A percentile compares a stretch with the other conserved stretches of the same genome.
Evolutionary conservation across 2,888 invertebrate genomes (phyloP).

Genomic region (Gisinianus flammeolus): DNA sequence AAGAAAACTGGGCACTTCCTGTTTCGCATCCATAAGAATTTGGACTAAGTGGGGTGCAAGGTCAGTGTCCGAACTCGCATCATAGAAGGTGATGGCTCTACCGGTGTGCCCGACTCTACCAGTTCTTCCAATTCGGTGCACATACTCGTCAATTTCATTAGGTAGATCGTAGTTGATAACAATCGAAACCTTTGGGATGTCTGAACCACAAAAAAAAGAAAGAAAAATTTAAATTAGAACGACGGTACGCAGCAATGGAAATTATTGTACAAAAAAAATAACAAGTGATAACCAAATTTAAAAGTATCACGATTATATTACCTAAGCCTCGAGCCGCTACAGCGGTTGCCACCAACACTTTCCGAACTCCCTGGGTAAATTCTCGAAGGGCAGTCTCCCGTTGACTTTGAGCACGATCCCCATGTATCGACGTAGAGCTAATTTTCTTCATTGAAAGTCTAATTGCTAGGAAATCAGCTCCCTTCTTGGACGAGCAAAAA

Average conservation of each 20-base stretch:
- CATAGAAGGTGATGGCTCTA: slow-evolving; percentile 66
- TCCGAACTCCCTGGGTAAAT: slow-evolving; percentile 78
- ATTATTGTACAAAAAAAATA: slow-evolving; percentile 3
- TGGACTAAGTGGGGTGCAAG: slow-evolving; percentile 72
- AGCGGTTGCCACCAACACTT: slow-evolving; percentile 90
- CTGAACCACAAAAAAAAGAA: slow-evolving; percentile 62
- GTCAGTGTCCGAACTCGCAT: slow-evolving; percentile 68
- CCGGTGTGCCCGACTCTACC: slow-evolving; percentile 65
- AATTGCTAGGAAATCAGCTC: slow-evolving; percentile 3
- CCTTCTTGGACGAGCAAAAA: slow-evolving; percentile 79
- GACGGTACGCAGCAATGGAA: too few relatives aligned
- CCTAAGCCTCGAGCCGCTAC: slow-evolving; percentile 92
- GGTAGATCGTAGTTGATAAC: slow-evolving; percentile 66
- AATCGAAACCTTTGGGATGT: slow-evolving; percentile 79
- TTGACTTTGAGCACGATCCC: slow-evolving; percentile 63
- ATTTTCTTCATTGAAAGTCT: neutral
- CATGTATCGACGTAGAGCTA: slow-evolving; percentile 61
- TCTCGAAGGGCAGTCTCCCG: slow-evolving; percentile 77
- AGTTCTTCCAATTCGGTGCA: slow-evolving; percentile 66
- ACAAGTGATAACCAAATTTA: too few relatives aligned
- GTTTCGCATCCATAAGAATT: slow-evolving; percentile 77
- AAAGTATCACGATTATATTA: slow-evolving; percentile 59
- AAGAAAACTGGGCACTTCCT: slow-evolving; percentile 80
- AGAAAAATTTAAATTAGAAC: slow-evolving; percentile 14
- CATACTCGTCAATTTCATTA: slow-evolving; percentile 63